Evolutionary conservation across 2,888 invertebrate genomes (phyloP).

Genomic region (Salticus scenicus): DNA sequence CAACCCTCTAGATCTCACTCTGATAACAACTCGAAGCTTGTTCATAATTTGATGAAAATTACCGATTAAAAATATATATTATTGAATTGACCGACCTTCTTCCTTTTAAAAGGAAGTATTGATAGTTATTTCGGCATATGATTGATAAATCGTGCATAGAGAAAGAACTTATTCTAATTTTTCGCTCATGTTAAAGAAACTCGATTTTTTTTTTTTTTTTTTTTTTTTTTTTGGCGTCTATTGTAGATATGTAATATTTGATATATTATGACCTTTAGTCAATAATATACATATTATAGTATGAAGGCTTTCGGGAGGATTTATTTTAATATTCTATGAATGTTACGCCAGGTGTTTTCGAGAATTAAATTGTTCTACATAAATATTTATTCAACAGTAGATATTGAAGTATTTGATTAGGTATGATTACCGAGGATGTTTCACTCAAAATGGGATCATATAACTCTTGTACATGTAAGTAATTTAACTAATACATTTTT

Average conservation of each 20-base stretch:
- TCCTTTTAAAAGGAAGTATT: background rate
- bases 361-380: too few relatives aligned
- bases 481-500: too few relatives aligned
- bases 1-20: background rate
- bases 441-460: too few relatives aligned
- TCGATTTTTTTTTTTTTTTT: background rate
- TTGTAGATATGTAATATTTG: background rate
- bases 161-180: background rate
- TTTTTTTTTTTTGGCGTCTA: too few relatives aligned
- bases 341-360: too few relatives aligned
- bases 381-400: too few relatives aligned
- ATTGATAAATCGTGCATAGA: background rate
- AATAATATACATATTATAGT: background rate
- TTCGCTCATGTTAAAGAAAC: background rate
- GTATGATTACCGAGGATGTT: too few relatives aligned
- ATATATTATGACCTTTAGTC: background rate
- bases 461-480: too few relatives aligned
- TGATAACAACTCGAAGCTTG: background rate
- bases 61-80: background rate
- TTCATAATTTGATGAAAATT: background rate
- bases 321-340: too few relatives aligned
- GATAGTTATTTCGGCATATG: background rate
- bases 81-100: background rate
- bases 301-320: background rate
- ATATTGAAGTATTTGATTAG: too few relatives aligned